A percentile compares a stretch with the other conserved stretches of the same genome.
phyloP scores from a whole-genome alignment of 2,797 vertebrate genomes.

The Peromyscus nudipes region DNA sequence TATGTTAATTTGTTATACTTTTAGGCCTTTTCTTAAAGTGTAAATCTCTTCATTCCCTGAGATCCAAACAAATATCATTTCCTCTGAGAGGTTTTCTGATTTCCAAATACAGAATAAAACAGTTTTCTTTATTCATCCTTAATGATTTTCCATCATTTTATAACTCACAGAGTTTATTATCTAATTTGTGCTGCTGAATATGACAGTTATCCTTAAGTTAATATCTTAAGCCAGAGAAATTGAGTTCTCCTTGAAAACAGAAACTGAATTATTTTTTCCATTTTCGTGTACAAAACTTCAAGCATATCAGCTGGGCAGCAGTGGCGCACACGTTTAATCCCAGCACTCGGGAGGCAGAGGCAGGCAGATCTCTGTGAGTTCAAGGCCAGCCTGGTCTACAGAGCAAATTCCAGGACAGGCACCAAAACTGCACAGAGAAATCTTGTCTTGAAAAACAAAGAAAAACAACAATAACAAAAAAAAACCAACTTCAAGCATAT shows the following conservation, averaged over 20 bases:
- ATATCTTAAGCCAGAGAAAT: background rate
- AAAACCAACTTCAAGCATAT: background rate
- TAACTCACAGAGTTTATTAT: background rate
- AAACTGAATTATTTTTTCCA: background rate
- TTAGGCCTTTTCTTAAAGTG: background rate
- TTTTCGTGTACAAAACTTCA: background rate
- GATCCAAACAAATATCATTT: background rate
- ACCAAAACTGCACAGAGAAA: too few relatives aligned
- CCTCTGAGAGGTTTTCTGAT: background rate
- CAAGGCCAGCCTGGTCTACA: too few relatives aligned
- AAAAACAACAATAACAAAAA: too few relatives aligned
- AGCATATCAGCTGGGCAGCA: too few relatives aligned
- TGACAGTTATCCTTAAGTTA: background rate
- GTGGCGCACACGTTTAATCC: too few relatives aligned
- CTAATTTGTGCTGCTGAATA: background rate
- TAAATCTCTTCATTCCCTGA: background rate
- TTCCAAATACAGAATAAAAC: background rate
- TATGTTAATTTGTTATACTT: background rate
- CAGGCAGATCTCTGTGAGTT: too few relatives aligned
- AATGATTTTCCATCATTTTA: background rate
- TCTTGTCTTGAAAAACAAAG: too few relatives aligned
- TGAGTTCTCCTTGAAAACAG: background rate
- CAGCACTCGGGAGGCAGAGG: too few relatives aligned
- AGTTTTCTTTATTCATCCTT: background rate
- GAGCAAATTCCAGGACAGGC: too few relatives aligned